These are phyloP conservation scores for Tragelaphus scriptus DNA, from an alignment of 2,113 vertebrate species.

Conservation along the genomic window DNA sequence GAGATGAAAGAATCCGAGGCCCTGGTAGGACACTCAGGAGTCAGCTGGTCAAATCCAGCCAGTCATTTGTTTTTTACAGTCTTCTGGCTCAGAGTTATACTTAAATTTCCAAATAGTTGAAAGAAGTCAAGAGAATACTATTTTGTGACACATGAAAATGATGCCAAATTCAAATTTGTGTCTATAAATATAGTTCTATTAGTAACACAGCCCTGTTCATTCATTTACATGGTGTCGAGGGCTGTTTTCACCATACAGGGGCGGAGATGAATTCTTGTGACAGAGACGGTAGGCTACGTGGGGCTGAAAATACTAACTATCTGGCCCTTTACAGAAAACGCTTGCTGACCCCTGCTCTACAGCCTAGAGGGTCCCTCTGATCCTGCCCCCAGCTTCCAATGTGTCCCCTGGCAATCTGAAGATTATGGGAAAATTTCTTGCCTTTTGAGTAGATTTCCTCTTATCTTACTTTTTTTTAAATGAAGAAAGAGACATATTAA, in stretches of 20 bases:
- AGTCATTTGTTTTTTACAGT: neutral
- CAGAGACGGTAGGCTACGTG: fast-evolving
- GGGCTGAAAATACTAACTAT: neutral
- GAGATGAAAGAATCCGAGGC: neutral
- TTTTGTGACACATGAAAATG: neutral
- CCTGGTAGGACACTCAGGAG: neutral
- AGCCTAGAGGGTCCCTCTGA: neutral
- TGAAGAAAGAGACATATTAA: neutral
- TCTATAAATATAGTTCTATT: neutral
- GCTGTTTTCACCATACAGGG: fast-evolving
- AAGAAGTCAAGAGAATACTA: neutral
- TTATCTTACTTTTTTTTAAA: neutral
- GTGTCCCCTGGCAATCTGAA: neutral
- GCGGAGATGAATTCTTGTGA: neutral
- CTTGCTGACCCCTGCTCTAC: neutral
- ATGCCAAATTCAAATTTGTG: neutral
- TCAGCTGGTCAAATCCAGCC: neutral
- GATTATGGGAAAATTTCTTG: neutral
- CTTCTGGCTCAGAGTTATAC: neutral
- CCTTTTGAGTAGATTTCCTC: neutral
- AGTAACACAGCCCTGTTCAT: neutral
- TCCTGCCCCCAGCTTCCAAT: fast-evolving
- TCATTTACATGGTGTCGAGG: fast-evolving
- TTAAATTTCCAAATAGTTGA: neutral
- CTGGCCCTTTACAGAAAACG: neutral